phyloP scores from a whole-genome alignment of 2,888 invertebrate genomes.

The Stenotaenia linearis region DNA sequence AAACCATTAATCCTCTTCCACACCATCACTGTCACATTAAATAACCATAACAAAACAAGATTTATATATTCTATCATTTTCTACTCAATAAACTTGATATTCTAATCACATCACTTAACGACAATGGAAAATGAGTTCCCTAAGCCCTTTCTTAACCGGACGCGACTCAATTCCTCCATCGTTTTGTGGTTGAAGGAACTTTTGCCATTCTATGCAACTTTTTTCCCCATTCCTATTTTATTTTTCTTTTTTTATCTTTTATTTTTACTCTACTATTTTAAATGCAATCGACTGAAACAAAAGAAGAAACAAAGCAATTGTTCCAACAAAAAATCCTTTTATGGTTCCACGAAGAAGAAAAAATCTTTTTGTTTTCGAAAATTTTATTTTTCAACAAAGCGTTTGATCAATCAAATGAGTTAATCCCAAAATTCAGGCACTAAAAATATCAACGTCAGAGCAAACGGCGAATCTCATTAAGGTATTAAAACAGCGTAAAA shows the following conservation, averaged over 20 bases:
- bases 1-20: too few relatives aligned
- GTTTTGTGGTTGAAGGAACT: slow-evolving; percentile 16
- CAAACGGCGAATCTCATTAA: not conserved
- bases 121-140: not conserved
- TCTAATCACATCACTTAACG: not conserved
- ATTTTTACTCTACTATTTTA: not conserved
- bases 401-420: not conserved
- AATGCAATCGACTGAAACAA: slow-evolving; percentile 17
- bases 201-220: slow-evolving; percentile 13
- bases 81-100: slow-evolving; percentile 3
- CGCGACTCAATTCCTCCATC: slow-evolving; percentile 7
- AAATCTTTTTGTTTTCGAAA: not conserved
- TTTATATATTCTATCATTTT: not conserved
- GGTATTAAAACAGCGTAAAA: slow-evolving; percentile 12
- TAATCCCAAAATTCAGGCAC: not conserved
- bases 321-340: not conserved
- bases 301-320: not conserved
- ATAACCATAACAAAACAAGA: not conserved
- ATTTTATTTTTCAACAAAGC: not conserved
- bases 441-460: not conserved
- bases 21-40: too few relatives aligned
- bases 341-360: not conserved
- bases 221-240: not conserved
- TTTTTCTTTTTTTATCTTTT: not conserved
- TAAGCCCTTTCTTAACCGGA: not conserved